Conservation (phyloP, 1,140 invertebrate species). For the Sarcophaga bullata region DNA sequence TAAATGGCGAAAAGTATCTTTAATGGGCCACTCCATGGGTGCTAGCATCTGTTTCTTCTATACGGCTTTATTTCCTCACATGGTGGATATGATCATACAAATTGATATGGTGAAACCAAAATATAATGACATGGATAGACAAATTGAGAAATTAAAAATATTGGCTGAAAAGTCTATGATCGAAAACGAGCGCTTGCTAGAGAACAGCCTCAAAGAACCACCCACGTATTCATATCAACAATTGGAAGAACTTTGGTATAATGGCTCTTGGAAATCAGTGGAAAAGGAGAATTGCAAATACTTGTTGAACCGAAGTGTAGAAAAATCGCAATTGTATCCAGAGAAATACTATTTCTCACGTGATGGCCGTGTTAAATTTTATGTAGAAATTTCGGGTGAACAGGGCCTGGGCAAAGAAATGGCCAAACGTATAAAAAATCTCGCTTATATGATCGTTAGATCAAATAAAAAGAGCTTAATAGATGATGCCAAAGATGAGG, state of each 20-base stretch:
- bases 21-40: slow-evolving; percentile 77
- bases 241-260: slow-evolving; percentile 67
- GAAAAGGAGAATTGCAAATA: slow-evolving; percentile 66
- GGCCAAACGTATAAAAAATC: slow-evolving; percentile 30
- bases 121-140: slow-evolving; percentile 42
- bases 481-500: slow-evolving; percentile 34
- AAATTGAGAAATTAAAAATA: not conserved
- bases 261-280: slow-evolving; percentile 66
- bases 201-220: slow-evolving; percentile 59
- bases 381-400: not conserved
- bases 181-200: slow-evolving; percentile 49
- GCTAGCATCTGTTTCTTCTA: slow-evolving; percentile 69
- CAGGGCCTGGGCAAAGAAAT: not conserved
- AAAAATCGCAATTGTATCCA: slow-evolving; percentile 65
- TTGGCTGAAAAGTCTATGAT: slow-evolving; percentile 48
- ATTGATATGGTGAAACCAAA: slow-evolving; percentile 70
- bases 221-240: slow-evolving; percentile 70
- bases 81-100: slow-evolving; percentile 71
- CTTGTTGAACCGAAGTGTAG: slow-evolving; percentile 68
- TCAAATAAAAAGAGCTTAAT: slow-evolving; percentile 39
- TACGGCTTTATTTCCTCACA: slow-evolving; percentile 69
- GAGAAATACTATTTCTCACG: slow-evolving; percentile 70
- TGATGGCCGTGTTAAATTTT: slow-evolving; percentile 67
- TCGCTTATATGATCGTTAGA: slow-evolving; percentile 4
- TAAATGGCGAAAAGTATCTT: slow-evolving; percentile 74